phyloP scores from a whole-genome alignment of 2,888 invertebrate genomes.

The Gymnosoma rotundatum region DNA sequence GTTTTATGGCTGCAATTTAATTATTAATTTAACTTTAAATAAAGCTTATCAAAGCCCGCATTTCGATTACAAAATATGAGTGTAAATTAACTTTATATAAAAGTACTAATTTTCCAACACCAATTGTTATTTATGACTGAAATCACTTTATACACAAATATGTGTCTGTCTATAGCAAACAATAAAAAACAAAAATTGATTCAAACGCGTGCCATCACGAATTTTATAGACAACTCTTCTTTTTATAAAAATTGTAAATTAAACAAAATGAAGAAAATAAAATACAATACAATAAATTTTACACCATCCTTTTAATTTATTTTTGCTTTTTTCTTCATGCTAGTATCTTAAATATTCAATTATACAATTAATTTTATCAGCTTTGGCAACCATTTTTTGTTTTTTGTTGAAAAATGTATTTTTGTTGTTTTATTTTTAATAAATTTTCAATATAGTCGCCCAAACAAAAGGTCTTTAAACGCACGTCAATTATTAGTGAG shows the following conservation, averaged over 20 bases:
- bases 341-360: constrained; percentile 66
- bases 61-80: neutral
- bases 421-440: constrained; percentile 58
- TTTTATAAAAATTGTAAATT: constrained; percentile 23
- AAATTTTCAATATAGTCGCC: constrained; percentile 69
- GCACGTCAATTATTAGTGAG: constrained; percentile 61
- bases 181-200: constrained; percentile 43
- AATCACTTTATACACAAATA: constrained; percentile 13
- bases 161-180: constrained; percentile 39
- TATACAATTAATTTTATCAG: constrained; percentile 68
- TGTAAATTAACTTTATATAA: constrained; percentile 20
- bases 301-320: constrained; percentile 40
- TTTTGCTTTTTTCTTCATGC: neutral
- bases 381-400: constrained; percentile 64
- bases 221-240: constrained; percentile 34
- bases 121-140: constrained; percentile 66
- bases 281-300: constrained; percentile 50
- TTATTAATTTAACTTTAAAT: too few species aligned
- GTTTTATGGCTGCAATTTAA: neutral
- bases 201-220: constrained; percentile 69
- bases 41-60: constrained; percentile 28
- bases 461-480: constrained; percentile 54
- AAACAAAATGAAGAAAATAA: constrained; percentile 46
- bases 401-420: constrained; percentile 37
- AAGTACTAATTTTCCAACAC: constrained; percentile 24